These are phyloP conservation scores for Athalia cordata DNA, from an alignment of 2,888 invertebrate genomes.

Conservation along the genomic window DNA sequence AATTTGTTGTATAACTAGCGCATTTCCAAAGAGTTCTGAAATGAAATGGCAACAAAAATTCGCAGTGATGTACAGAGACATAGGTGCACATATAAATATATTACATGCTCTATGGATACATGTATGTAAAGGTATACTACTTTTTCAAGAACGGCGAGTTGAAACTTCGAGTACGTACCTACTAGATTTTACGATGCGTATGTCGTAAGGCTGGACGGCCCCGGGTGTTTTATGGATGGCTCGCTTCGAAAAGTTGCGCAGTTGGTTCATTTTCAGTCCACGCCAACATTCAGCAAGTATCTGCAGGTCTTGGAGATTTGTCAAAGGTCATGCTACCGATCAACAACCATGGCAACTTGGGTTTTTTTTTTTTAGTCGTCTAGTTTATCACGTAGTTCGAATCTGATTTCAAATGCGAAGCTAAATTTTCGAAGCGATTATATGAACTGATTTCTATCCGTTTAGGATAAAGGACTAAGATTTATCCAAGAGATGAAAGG, in stretches of 20 bases:
- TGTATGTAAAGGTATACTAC: neutral
- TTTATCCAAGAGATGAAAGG: no score
- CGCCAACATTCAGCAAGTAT: neutral
- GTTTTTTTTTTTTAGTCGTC: no score
- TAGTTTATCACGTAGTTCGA: no score
- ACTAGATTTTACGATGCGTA: conserved; percentile 35
- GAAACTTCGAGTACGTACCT: conserved; percentile 32
- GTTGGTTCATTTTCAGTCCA: conserved; percentile 9
- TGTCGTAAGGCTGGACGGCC: conserved; percentile 14
- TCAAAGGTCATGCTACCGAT: conserved; percentile 32
- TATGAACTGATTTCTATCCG: no score
- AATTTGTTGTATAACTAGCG: neutral
- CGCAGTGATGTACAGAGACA: no score
- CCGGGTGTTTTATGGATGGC: conserved; percentile 14
- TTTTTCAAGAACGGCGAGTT: conserved; percentile 16
- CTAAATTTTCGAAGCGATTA: conserved; percentile 21
- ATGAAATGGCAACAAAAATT: no score
- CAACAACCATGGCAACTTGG: neutral
- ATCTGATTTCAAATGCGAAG: conserved; percentile 5
- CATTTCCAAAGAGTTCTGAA: neutral
- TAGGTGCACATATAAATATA: no score
- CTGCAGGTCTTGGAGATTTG: neutral
- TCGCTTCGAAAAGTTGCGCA: conserved; percentile 11
- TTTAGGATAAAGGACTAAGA: no score
- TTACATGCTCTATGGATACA: neutral